These are phyloP conservation scores for Aphelocoma californica DNA, from an alignment of 2,797 vertebrate species.

Conservation along the genomic window DNA sequence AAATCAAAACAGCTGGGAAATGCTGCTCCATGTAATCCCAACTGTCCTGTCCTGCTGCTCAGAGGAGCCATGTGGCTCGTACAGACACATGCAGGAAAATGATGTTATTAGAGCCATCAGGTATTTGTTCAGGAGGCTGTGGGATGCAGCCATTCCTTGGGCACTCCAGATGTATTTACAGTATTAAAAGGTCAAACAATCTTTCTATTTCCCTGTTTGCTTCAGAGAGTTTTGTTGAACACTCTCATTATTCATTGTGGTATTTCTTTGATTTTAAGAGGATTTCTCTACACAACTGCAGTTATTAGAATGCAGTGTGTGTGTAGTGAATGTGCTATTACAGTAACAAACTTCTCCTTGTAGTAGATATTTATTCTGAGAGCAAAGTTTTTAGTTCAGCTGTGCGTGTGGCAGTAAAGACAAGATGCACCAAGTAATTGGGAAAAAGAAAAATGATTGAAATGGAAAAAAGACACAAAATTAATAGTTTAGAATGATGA, in stretches of 20 bases:
- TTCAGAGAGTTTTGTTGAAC: constrained; percentile 58
- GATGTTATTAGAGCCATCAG: background rate
- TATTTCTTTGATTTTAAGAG: constrained; percentile 63
- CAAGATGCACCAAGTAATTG: background rate
- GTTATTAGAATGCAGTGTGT: constrained; percentile 44
- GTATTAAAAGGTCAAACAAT: constrained; percentile 71
- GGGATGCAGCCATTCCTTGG: constrained; percentile 37
- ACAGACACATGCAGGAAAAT: background rate
- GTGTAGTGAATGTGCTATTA: constrained; percentile 48
- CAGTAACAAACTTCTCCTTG: constrained; percentile 34
- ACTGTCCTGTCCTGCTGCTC: background rate
- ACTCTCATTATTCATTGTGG: constrained; percentile 54
- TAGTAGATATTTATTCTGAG: constrained; percentile 29
- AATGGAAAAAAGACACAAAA: background rate
- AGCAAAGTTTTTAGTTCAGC: constrained; percentile 42
- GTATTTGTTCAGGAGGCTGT: constrained; percentile 43
- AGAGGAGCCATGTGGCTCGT: background rate
- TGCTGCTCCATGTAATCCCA: background rate
- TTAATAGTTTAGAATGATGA: background rate
- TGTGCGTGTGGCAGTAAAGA: background rate
- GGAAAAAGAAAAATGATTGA: background rate
- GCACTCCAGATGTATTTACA: constrained; percentile 48
- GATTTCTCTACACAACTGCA: constrained; percentile 48
- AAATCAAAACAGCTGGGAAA: background rate
- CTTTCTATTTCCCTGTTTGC: constrained; percentile 57